Evolutionary conservation across 2,888 invertebrate species (phyloP).

Genomic region (Adineta ricciae): DNA sequence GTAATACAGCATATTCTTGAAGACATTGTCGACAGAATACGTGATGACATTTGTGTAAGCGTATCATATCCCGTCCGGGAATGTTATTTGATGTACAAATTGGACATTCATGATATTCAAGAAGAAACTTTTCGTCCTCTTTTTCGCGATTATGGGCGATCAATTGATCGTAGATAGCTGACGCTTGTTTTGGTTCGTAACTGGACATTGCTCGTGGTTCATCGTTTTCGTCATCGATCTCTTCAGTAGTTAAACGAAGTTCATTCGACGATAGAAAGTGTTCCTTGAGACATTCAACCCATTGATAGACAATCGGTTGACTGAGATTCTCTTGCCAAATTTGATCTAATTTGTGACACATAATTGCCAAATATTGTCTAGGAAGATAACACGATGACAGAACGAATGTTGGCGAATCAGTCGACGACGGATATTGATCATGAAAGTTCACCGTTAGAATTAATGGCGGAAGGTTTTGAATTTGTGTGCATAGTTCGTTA

Average conservation of each 20-base stretch:
- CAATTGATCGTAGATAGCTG: background rate
- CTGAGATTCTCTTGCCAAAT: constrained; percentile 54
- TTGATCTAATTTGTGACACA: constrained; percentile 53
- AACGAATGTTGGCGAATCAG: background rate
- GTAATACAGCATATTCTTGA: background rate
- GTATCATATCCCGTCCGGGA: background rate
- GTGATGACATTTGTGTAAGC: background rate
- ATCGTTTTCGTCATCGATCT: background rate
- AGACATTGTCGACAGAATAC: background rate
- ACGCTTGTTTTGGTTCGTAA: background rate
- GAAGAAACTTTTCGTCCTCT: background rate
- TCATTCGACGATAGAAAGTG: constrained; percentile 45
- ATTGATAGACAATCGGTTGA: constrained; percentile 54
- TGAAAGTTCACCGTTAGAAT: background rate
- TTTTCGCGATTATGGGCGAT: background rate
- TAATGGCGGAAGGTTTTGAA: background rate
- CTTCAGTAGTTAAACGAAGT: background rate
- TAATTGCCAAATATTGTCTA: background rate
- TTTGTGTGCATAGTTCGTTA: background rate
- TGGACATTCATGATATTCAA: background rate
- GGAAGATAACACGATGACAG: background rate
- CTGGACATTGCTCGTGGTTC: constrained; percentile 39
- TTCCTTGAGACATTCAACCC: constrained; percentile 55
- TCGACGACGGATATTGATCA: background rate
- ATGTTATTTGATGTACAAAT: background rate